Base-by-base conservation (phyloP, 2,888 invertebrate genomes). In the Agriopis aurantiaria region DNA sequence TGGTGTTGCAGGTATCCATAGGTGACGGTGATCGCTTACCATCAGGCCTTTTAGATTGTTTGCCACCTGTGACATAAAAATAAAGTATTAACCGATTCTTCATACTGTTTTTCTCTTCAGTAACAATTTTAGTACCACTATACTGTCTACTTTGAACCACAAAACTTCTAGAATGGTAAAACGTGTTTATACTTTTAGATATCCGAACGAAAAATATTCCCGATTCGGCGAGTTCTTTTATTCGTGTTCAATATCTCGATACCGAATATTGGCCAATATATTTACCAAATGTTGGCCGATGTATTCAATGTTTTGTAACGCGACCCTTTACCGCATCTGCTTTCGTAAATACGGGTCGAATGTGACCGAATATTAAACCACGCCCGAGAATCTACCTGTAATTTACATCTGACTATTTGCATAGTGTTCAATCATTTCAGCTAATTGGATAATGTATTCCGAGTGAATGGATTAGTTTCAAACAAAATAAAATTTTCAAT, bases 301-400 rank as follows among this genome's bases (percentile, higher is more conserved):
- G 71, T 73, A 74, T 75, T 70, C 66, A 75, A 75, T 75, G 74
- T 73, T 72, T 75, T 73, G 73, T 77, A 72, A 71, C 70, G 65
- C 72, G 68, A 67, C 71, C 71, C 75, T 65, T 71, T 73, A 72
- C 75, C 69, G 68, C 77, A 72, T 75, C 74, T 75, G 73, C 71
- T 73, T 73, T 72, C 17, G 75, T 72, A 74, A 75, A 77, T 77
- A 75, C 66, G 73, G 72, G 74, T 68, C 53, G 58, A 60, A 71
- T 66, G 67, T 73, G 73, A 70, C 56, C 57, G 72, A 68, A 73
- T 71, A 69, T 69, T 71, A 69, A 67, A 73, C 73, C 75, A 61
- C 74, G 59, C 61, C 60, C 71, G 72, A 53, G 72, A 53, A 69
- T 74, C 68, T 73, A 72, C 73, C 55, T 76, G 73, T 75, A 73